phyloP scores from a whole-genome alignment of 2,888 invertebrate species.

The Pediacus dermestoides region DNA sequence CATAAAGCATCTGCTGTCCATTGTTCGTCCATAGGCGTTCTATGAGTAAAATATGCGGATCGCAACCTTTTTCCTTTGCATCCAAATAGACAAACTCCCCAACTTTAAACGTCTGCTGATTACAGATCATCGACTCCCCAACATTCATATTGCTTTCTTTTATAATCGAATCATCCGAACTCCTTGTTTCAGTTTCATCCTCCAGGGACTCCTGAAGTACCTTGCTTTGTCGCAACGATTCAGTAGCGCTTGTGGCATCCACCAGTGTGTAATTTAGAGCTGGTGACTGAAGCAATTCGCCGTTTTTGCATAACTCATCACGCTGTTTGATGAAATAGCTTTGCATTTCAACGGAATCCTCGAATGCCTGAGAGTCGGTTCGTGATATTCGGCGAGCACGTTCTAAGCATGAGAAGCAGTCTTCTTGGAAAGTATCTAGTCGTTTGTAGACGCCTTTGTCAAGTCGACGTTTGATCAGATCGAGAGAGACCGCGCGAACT shows the following conservation, averaged over 20 bases:
- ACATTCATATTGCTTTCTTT: slow-evolving; percentile 39
- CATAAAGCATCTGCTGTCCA: slow-evolving; percentile 83
- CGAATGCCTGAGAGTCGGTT: slow-evolving; percentile 92
- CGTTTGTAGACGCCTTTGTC: slow-evolving; percentile 91
- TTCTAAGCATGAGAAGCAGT: slow-evolving; percentile 91
- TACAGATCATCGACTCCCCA: slow-evolving; percentile 65
- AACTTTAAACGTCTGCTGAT: slow-evolving; percentile 71
- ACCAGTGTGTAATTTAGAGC: slow-evolving; percentile 78
- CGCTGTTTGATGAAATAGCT: slow-evolving; percentile 80
- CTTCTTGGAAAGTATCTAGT: slow-evolving; percentile 93
- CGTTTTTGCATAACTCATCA: slow-evolving; percentile 69
- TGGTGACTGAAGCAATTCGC: slow-evolving; percentile 78
- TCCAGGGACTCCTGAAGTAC: slow-evolving; percentile 72
- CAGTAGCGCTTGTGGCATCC: slow-evolving; percentile 72
- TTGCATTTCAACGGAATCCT: slow-evolving; percentile 92
- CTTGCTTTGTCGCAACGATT: slow-evolving; percentile 73
- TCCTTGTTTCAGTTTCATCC: slow-evolving; percentile 61
- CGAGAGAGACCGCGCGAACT: slow-evolving; percentile 80
- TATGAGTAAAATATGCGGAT: slow-evolving; percentile 62
- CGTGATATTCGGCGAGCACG: slow-evolving; percentile 82
- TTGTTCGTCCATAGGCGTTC: slow-evolving; percentile 80
- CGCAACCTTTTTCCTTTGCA: slow-evolving; percentile 61
- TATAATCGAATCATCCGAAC: slow-evolving; percentile 50
- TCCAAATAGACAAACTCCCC: slow-evolving; percentile 93
- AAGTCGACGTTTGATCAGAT: slow-evolving; percentile 87